A percentile compares a stretch with the other conserved stretches of the same genome.
Evolutionary conservation across 2,888 invertebrate genomes (phyloP).

Genomic region (Nycteola revayana): DNA sequence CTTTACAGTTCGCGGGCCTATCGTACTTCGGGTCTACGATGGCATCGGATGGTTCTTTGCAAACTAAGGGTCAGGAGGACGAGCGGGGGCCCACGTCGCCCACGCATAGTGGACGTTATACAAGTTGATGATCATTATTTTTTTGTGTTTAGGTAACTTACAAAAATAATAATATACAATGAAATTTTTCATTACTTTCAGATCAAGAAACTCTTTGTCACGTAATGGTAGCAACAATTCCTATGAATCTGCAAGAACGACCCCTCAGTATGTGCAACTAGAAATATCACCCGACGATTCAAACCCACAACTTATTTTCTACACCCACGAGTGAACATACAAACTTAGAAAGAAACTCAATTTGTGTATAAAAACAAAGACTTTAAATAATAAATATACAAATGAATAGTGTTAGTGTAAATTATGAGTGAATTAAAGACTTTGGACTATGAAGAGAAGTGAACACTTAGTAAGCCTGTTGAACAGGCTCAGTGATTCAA

Average conservation of each 20-base stretch:
- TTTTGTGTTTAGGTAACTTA: too few relatives aligned
- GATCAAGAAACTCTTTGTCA: slow-evolving; percentile 78
- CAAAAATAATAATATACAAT: too few relatives aligned
- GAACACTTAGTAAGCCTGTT: slow-evolving; percentile 24
- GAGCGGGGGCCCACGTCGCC: too few relatives aligned
- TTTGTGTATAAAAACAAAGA: background rate
- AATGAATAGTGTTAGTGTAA: slow-evolving; percentile 7
- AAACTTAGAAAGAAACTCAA: slow-evolving; percentile 1
- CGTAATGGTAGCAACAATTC: slow-evolving; percentile 59
- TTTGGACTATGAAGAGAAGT: slow-evolving; percentile 6
- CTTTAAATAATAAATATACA: slow-evolving; percentile 1
- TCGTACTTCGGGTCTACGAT: too few relatives aligned
- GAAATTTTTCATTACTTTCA: slow-evolving; percentile 51
- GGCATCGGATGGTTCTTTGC: too few relatives aligned
- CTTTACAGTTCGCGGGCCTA: too few relatives aligned
- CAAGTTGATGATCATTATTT: too few relatives aligned
- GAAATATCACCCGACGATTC: slow-evolving; percentile 82
- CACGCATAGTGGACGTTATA: too few relatives aligned
- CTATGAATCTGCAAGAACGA: slow-evolving; percentile 75
- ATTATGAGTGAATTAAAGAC: slow-evolving; percentile 7
- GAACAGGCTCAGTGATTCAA: slow-evolving; percentile 24
- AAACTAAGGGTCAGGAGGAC: too few relatives aligned
- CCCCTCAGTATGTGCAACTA: slow-evolving; percentile 72
- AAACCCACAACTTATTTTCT: slow-evolving; percentile 92
- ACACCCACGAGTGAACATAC: slow-evolving; percentile 86